These are phyloP conservation scores for Athalia rosae DNA, from an alignment of 2,888 invertebrate species.

Conservation along the genomic window DNA sequence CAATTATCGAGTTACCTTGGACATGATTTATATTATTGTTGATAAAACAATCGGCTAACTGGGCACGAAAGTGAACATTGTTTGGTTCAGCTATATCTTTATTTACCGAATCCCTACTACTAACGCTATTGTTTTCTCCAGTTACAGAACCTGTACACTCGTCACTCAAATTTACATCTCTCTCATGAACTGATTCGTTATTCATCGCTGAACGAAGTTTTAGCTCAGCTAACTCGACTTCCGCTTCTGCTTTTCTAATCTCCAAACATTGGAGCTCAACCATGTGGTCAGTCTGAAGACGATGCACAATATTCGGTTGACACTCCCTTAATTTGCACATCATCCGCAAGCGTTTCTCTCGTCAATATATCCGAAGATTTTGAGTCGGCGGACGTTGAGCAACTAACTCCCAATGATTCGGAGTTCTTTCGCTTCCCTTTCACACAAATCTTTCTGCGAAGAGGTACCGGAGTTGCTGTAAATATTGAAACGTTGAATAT, in stretches of 20 bases:
- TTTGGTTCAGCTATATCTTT: background rate
- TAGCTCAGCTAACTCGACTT: conserved; percentile 8
- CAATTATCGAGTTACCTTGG: background rate
- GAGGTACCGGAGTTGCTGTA: background rate
- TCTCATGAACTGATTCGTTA: too few species aligned
- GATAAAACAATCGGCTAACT: background rate
- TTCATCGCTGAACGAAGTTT: too few species aligned
- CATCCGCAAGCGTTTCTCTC: background rate
- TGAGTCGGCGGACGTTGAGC: background rate
- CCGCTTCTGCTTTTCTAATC: background rate
- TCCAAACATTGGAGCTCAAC: background rate
- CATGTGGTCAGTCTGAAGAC: background rate
- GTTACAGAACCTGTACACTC: too few species aligned
- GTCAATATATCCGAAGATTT: background rate
- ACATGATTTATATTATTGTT: background rate
- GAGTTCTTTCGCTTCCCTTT: background rate
- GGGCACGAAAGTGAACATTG: background rate
- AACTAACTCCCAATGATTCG: background rate
- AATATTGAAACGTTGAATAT: background rate
- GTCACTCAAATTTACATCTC: too few species aligned
- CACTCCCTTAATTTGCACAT: background rate
- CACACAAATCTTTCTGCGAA: background rate
- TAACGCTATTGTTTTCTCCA: too few species aligned
- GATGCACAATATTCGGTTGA: background rate
- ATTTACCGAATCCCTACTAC: too few species aligned